Evolutionary conservation across 2,888 invertebrate species (phyloP).

Genomic region (Artemia sinica): DNA sequence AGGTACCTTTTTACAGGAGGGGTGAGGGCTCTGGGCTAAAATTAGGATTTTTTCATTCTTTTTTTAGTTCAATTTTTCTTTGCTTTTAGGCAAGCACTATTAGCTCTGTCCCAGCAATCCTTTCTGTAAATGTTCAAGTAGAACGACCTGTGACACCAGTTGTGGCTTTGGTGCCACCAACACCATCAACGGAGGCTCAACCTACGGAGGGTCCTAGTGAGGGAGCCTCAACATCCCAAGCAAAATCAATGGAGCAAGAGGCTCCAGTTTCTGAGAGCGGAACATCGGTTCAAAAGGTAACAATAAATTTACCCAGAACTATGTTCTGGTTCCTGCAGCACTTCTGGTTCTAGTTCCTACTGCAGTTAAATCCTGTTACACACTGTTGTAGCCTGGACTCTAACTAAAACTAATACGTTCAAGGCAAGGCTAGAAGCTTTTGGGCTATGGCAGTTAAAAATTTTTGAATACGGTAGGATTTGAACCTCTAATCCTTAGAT

Average conservation of each 20-base stretch:
- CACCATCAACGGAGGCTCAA: background rate
- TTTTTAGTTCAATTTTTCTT: background rate
- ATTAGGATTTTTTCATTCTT: background rate
- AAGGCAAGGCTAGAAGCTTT: too few relatives aligned
- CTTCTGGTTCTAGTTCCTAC: too few relatives aligned
- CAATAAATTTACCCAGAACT: too few relatives aligned
- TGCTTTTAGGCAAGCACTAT: background rate
- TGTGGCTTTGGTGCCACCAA: constrained; percentile 10
- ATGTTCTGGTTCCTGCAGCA: too few relatives aligned
- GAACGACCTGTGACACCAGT: background rate
- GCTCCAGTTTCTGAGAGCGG: background rate
- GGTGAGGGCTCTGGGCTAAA: background rate
- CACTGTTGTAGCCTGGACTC: too few relatives aligned
- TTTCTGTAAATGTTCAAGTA: background rate
- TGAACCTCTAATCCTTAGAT: too few relatives aligned
- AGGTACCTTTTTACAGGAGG: too few relatives aligned
- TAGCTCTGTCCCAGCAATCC: background rate
- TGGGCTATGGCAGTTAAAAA: too few relatives aligned
- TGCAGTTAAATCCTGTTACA: too few relatives aligned
- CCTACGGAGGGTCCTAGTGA: background rate
- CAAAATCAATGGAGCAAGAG: background rate
- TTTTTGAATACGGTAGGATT: too few relatives aligned
- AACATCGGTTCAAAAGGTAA: too few relatives aligned
- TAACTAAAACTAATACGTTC: too few relatives aligned
- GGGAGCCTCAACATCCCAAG: background rate